These are phyloP conservation scores for Mustela lutreola DNA, from an alignment of 2,113 vertebrate species.

Conservation along the genomic window DNA sequence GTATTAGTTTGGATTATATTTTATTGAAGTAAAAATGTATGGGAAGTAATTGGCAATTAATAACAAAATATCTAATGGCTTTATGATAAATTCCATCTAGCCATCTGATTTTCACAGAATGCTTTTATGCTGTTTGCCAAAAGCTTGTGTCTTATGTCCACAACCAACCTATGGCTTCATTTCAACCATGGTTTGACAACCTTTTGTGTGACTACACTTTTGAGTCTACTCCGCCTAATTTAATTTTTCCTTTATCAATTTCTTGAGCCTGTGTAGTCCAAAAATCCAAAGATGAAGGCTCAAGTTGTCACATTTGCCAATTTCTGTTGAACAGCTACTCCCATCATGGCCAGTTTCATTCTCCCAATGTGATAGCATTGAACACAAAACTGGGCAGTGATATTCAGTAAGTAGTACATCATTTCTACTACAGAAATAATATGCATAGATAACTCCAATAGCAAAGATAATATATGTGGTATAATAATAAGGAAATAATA, in stretches of 20 bases:
- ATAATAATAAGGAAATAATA: not conserved
- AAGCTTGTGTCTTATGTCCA: not conserved
- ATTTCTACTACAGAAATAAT: not conserved
- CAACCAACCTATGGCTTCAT: not conserved
- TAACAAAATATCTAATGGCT: not conserved
- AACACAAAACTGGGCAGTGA: not conserved
- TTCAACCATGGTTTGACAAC: not conserved
- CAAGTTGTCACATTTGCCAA: not conserved
- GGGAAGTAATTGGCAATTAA: not conserved
- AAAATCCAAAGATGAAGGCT: not conserved
- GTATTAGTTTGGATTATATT: not conserved
- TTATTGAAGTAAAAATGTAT: not conserved
- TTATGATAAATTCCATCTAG: not conserved
- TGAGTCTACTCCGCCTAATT: not conserved
- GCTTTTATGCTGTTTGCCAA: not conserved
- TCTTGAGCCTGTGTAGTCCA: not conserved
- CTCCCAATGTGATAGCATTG: not conserved
- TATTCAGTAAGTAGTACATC: rapidly evolving
- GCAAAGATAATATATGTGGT: not conserved
- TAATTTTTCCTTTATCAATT: not conserved
- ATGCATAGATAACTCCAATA: not conserved
- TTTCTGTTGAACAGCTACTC: not conserved
- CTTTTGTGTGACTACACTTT: not conserved
- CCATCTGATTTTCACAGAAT: not conserved
- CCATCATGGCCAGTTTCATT: too few species aligned